These are phyloP conservation scores for Neomonachus schauinslandi DNA, from an alignment of 2,113 vertebrate species.

Conservation along the genomic window DNA sequence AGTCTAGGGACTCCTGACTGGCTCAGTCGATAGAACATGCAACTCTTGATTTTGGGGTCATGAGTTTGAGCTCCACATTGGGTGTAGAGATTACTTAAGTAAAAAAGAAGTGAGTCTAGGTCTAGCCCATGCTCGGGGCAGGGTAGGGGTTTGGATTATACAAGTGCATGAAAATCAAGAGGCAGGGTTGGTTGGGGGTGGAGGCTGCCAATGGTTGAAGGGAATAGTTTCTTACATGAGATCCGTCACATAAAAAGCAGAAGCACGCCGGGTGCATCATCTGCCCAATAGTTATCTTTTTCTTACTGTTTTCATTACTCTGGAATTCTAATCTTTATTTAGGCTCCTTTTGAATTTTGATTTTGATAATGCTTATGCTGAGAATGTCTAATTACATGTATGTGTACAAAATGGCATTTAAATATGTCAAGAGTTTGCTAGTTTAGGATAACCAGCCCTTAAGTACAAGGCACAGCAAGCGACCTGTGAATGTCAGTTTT, in stretches of 20 bases:
- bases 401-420: not conserved
- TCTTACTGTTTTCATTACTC: not conserved
- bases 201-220: not conserved
- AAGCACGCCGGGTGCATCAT: accelerated
- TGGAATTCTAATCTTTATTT: not conserved
- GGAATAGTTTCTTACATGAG: not conserved
- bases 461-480: not conserved
- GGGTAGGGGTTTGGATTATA: not conserved
- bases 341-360: not conserved
- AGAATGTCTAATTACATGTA: not conserved
- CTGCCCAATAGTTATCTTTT: not conserved
- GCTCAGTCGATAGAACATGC: not conserved
- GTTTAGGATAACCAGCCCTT: not conserved
- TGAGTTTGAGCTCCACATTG: not conserved
- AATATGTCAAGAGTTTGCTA: accelerated
- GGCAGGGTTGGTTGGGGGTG: not conserved
- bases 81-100: not conserved
- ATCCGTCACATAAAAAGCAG: not conserved
- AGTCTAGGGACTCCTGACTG: not conserved
- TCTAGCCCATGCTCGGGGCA: accelerated
- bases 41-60: not conserved
- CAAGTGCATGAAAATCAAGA: accelerated
- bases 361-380: not conserved
- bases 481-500: accelerated
- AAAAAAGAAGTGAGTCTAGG: not conserved